Percentiles rank a stretch among this genome's conserved stretches.
Evolutionary conservation across 1,140 invertebrate species (phyloP).

Genomic region (Drosophila tristis): DNA sequence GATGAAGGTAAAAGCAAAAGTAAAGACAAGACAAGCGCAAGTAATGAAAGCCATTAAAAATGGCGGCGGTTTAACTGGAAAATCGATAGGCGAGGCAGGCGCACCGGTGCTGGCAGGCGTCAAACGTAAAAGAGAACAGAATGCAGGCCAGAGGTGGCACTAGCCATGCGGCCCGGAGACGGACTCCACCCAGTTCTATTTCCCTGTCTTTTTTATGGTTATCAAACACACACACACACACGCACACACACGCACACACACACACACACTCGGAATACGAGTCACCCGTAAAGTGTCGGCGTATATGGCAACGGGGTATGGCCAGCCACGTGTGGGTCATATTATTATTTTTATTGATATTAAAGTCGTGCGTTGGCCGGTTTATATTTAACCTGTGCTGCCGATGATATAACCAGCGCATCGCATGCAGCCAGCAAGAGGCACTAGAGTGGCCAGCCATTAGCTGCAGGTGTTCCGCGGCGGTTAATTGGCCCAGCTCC

Average conservation of each 20-base stretch:
- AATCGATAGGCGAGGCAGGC: slow-evolving; percentile 59
- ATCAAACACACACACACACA: slow-evolving; percentile 30
- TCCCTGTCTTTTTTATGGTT: slow-evolving; percentile 50
- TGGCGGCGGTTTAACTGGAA: slow-evolving; percentile 70
- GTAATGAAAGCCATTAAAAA: slow-evolving; percentile 80
- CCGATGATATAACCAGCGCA: slow-evolving; percentile 37
- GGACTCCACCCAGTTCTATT: slow-evolving; percentile 51
- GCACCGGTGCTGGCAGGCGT: slow-evolving; percentile 51
- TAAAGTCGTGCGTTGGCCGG: slow-evolving; percentile 11
- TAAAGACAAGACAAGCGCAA: slow-evolving; percentile 48
- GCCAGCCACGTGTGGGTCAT: slow-evolving; percentile 4
- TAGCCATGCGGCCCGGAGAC: neutral
- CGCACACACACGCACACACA: no score
- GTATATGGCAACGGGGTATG: slow-evolving; percentile 18
- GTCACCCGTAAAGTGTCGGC: slow-evolving; percentile 29
- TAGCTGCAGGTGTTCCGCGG: slow-evolving; percentile 2
- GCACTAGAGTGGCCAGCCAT: slow-evolving; percentile 11
- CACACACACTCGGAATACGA: neutral
- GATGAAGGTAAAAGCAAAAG: slow-evolving; percentile 10
- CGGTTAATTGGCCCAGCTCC: slow-evolving; percentile 7
- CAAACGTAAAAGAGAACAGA: slow-evolving; percentile 67
- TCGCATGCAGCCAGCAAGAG: slow-evolving; percentile 9
- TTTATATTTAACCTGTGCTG: slow-evolving; percentile 21
- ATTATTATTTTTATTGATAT: slow-evolving; percentile 47
- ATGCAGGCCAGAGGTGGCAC: slow-evolving; percentile 48